These are phyloP conservation scores for Poeciliopsis paucimaculata DNA, from an alignment of 2,797 vertebrate species.

Conservation along the genomic window DNA sequence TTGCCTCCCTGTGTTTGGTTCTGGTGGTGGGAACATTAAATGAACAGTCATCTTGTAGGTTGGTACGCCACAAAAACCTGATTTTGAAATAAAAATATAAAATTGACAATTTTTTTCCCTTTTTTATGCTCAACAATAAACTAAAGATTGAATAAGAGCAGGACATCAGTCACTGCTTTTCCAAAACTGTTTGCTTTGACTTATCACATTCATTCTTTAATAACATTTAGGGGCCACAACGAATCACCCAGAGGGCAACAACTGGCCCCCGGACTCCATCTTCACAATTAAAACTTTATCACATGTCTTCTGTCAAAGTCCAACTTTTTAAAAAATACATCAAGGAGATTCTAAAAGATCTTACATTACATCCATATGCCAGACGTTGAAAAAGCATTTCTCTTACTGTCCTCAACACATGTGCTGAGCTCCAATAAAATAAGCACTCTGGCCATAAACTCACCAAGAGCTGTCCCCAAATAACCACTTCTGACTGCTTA, in stretches of 20 bases:
- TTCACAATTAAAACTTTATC: not conserved
- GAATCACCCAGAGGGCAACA: not conserved
- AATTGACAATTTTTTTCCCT: not conserved
- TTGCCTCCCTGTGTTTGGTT: not conserved
- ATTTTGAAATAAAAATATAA: not conserved
- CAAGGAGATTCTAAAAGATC: conserved; percentile 61
- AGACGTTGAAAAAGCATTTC: conserved; percentile 73
- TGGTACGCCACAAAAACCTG: not conserved
- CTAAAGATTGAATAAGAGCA: not conserved
- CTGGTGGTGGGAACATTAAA: not conserved
- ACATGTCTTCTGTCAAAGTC: not conserved
- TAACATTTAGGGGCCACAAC: not conserved
- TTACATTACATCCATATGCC: conserved; percentile 64
- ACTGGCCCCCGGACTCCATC: not conserved
- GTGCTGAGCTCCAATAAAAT: conserved; percentile 74
- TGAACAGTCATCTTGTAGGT: not conserved
- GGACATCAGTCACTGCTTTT: too few species aligned
- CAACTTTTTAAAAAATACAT: conserved; percentile 43
- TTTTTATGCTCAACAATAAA: not conserved
- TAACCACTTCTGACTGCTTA: conserved; percentile 78
- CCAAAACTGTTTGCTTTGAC: not conserved
- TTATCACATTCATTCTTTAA: not conserved
- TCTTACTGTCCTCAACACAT: conserved; percentile 74
- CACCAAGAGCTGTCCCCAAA: conserved; percentile 79
- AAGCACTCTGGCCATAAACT: conserved; percentile 75